phyloP scores from a whole-genome alignment of 2,797 vertebrate species.

The Mormyrus proboscirostris region DNA sequence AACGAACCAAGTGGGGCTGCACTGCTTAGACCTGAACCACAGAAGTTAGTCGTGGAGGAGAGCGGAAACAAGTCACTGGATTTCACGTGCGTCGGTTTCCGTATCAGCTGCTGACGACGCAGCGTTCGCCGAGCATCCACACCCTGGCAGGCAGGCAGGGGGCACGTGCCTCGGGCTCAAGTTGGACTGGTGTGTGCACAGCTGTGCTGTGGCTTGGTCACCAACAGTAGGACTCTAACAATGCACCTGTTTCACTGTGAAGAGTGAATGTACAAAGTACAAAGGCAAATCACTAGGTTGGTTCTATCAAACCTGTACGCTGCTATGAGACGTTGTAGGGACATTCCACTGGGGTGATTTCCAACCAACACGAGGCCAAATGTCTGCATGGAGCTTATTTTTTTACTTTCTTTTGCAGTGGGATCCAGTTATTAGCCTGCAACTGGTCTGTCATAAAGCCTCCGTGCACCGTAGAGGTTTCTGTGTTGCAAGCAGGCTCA shows the following conservation, averaged over 20 bases:
- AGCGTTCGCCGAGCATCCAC: slow-evolving; percentile 80
- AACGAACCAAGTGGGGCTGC: slow-evolving; percentile 40
- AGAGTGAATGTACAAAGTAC: slow-evolving; percentile 86
- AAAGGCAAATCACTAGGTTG: slow-evolving; percentile 61
- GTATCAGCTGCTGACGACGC: slow-evolving; percentile 76
- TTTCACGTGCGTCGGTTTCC: slow-evolving; percentile 79
- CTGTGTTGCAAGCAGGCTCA: neutral
- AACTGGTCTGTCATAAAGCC: slow-evolving; percentile 28
- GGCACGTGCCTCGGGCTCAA: slow-evolving; percentile 55
- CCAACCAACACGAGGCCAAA: slow-evolving; percentile 46
- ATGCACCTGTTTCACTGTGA: slow-evolving; percentile 96
- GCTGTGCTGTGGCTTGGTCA: slow-evolving; percentile 84
- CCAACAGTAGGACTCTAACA: slow-evolving; percentile 74
- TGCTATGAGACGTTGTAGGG: slow-evolving; percentile 78
- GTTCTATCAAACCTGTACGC: slow-evolving; percentile 81
- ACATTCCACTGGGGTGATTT: slow-evolving; percentile 85
- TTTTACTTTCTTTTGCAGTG: slow-evolving; percentile 28
- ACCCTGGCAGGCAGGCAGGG: slow-evolving; percentile 71
- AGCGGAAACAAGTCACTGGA: slow-evolving; percentile 76
- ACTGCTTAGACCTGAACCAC: slow-evolving; percentile 57
- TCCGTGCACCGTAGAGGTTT: slow-evolving; percentile 23
- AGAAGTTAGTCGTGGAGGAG: slow-evolving; percentile 59
- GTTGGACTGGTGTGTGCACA: slow-evolving; percentile 77
- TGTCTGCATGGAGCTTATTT: slow-evolving; percentile 47
- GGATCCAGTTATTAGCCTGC: slow-evolving; percentile 37